Evolutionary conservation across 2,113 vertebrate species (phyloP).

Genomic region (Cyrtonyx montezumae): DNA sequence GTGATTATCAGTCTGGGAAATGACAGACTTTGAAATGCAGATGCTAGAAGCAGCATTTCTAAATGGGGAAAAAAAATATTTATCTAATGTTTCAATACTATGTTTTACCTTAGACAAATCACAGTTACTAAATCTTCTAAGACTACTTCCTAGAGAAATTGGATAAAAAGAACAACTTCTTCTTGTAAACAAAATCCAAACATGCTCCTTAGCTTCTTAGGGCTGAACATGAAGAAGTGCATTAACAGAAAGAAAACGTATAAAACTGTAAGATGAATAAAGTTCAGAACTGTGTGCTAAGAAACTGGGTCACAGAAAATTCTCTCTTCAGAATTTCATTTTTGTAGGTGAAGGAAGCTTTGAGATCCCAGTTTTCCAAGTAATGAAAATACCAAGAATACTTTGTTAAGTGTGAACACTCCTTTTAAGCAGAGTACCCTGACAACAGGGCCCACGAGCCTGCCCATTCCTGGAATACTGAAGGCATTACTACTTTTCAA

Average conservation of each 20-base stretch:
- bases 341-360: not conserved
- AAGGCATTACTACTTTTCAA: not conserved
- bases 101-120: not conserved
- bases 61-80: not conserved
- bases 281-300: not conserved
- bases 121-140: not conserved
- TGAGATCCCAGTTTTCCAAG: not conserved
- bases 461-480: not conserved
- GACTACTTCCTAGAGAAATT: not conserved
- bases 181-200: not conserved
- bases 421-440: not conserved
- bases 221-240: not conserved
- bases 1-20: not conserved
- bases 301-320: not conserved
- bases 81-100: not conserved
- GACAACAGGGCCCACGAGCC: not conserved
- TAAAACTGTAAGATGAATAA: not conserved
- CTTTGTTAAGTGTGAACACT: not conserved
- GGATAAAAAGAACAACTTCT: not conserved
- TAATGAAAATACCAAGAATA: not conserved
- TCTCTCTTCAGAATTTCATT: not conserved
- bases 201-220: not conserved
- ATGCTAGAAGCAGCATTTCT: not conserved
- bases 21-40: not conserved
- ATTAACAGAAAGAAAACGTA: constrained; percentile 17